Evolutionary conservation across 2,888 invertebrate species (phyloP).

Genomic region (Eudemis profundana): DNA sequence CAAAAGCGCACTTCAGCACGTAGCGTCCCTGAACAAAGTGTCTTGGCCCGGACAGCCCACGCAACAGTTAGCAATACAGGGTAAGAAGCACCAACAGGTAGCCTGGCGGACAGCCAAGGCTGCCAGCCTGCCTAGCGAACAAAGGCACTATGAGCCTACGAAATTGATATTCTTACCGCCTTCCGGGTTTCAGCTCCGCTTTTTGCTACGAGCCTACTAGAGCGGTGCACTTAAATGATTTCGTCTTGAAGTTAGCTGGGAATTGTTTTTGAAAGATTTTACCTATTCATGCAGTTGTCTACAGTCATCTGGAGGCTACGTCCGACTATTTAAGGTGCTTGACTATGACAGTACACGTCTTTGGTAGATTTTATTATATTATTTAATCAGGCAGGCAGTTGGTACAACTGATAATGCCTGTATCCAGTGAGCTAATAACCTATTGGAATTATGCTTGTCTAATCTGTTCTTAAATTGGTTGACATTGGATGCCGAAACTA

Average conservation of each 20-base stretch:
- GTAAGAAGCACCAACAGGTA: conserved; percentile 79
- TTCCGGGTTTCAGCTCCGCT: conserved; percentile 50
- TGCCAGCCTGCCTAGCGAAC: conserved; percentile 49
- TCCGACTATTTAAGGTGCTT: too few species aligned
- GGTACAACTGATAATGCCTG: too few species aligned
- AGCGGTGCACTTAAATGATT: conserved; percentile 59
- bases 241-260: conserved; percentile 49
- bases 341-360: too few species aligned
- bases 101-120: conserved; percentile 75
- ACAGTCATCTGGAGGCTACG: too few species aligned
- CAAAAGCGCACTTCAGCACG: conserved; percentile 7
- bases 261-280: not conserved
- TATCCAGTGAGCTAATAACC: too few species aligned
- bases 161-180: not conserved
- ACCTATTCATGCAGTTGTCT: not conserved
- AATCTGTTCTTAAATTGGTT: too few species aligned
- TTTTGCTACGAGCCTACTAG: conserved; percentile 64
- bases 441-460: too few species aligned
- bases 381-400: too few species aligned
- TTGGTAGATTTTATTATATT: too few species aligned
- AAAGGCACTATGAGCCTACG: conserved; percentile 4
- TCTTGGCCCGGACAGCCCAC: conserved; percentile 44
- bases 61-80: conserved; percentile 62
- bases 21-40: conserved; percentile 13
- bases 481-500: too few species aligned